phyloP scores from a whole-genome alignment of 2,888 invertebrate species.

The Philereme transversata region DNA sequence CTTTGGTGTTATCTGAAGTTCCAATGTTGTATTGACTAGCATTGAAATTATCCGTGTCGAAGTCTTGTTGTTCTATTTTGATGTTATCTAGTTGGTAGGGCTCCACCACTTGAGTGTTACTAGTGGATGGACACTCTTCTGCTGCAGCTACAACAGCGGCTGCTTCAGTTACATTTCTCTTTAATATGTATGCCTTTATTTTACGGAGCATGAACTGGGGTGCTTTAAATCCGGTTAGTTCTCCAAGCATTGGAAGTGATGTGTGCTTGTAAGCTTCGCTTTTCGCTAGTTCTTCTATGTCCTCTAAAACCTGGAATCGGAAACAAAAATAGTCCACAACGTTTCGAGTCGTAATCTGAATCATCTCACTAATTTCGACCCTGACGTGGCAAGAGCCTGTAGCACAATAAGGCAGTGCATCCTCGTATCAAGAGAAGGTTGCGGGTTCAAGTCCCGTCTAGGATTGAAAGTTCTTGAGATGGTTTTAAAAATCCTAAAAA shows the following conservation, averaged over 20 bases:
- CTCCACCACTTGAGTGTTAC: constrained; percentile 61
- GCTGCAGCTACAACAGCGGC: constrained; percentile 64
- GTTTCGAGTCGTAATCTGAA: too few relatives aligned
- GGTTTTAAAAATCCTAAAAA: too few relatives aligned
- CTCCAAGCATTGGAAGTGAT: constrained; percentile 86
- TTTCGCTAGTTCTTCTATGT: constrained; percentile 89
- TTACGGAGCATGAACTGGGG: constrained; percentile 90
- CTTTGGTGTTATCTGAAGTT: constrained; percentile 64
- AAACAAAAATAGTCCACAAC: background rate
- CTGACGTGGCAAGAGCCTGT: too few relatives aligned
- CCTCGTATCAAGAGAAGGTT: too few relatives aligned
- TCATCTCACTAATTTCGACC: too few relatives aligned
- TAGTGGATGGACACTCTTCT: constrained; percentile 72
- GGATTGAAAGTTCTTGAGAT: too few relatives aligned
- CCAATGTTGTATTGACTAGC: constrained; percentile 67
- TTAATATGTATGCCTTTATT: constrained; percentile 86
- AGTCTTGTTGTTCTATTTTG: constrained; percentile 71
- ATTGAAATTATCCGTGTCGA: constrained; percentile 68
- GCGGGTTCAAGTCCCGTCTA: too few relatives aligned
- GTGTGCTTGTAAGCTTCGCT: constrained; percentile 89
- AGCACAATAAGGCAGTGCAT: too few relatives aligned
- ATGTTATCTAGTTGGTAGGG: constrained; percentile 67
- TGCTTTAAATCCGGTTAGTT: constrained; percentile 89
- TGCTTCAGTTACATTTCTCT: constrained; percentile 63
- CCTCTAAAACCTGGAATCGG: constrained; percentile 85